A percentile compares a stretch with the other conserved stretches of the same genome.
Conservation (phyloP, 2,888 invertebrate genomes). For the Endomychus coccineus region DNA sequence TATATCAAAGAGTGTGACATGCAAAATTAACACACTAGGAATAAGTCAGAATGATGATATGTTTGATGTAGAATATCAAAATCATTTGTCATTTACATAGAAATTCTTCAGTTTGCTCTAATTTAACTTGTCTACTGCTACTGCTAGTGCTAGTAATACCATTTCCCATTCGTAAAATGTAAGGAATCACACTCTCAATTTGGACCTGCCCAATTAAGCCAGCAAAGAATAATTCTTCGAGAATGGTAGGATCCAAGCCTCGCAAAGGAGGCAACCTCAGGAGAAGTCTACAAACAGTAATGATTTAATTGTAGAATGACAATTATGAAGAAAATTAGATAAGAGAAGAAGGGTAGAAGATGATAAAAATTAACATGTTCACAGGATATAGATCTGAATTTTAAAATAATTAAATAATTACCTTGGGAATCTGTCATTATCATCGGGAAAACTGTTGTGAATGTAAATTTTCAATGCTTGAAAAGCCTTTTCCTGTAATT, state of each 20-base stretch:
- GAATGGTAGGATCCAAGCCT: slow-evolving; percentile 63
- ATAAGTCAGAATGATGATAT: too few species aligned
- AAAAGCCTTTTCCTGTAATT: slow-evolving; percentile 55
- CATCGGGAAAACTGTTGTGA: slow-evolving; percentile 42
- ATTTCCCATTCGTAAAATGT: slow-evolving; percentile 60
- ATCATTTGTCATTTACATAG: slow-evolving; percentile 34
- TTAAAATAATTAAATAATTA: slow-evolving; percentile 31
- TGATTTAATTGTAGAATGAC: slow-evolving; percentile 5
- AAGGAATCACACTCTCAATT: slow-evolving; percentile 92
- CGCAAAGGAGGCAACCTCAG: slow-evolving; percentile 65
- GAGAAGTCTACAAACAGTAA: slow-evolving; percentile 51
- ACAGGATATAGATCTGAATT: too few species aligned
- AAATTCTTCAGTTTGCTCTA: slow-evolving; percentile 37
- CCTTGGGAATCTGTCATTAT: slow-evolving; percentile 51
- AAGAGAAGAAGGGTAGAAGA: not conserved
- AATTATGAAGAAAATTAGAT: slow-evolving; percentile 3
- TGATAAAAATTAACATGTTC: too few species aligned
- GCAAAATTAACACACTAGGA: too few species aligned
- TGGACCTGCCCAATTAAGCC: slow-evolving; percentile 87
- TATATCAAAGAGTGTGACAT: too few species aligned
- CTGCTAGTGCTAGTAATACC: slow-evolving; percentile 25
- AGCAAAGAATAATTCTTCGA: slow-evolving; percentile 90
- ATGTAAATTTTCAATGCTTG: slow-evolving; percentile 50
- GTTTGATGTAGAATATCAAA: too few species aligned
- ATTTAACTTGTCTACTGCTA: slow-evolving; percentile 35